A percentile compares a stretch with the other conserved stretches of the same genome.
These are phyloP conservation scores for Nematostella vectensis DNA, from an alignment of 92 coral and sea anemone species.

Conservation along the genomic window DNA sequence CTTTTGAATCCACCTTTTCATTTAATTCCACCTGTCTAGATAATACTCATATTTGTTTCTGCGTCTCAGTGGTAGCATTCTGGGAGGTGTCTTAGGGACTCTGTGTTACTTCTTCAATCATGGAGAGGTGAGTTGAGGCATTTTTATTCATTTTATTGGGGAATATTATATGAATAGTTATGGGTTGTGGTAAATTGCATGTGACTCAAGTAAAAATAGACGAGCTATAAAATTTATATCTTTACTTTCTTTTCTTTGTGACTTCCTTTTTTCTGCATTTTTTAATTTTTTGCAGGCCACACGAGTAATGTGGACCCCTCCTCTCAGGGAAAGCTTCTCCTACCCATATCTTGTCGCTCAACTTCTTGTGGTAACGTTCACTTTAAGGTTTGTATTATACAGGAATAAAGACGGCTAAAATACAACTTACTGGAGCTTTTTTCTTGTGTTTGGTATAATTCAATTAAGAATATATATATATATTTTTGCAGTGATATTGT, in stretches of 20 bases:
- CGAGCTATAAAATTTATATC: too few species aligned
- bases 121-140: constrained; percentile 66
- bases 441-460: background rate
- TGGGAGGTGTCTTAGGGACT: constrained; percentile 92
- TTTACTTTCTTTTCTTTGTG: too few species aligned
- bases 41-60: background rate
- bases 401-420: too few species aligned
- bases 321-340: constrained; percentile 93
- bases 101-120: constrained; percentile 86
- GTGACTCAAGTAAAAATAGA: too few species aligned
- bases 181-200: too few species aligned
- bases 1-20: too few species aligned
- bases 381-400: constrained; percentile 55
- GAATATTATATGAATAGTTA: too few species aligned
- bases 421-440: background rate
- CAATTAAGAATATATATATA: too few species aligned
- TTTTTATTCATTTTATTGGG: too few species aligned
- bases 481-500: background rate
- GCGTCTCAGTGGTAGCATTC: constrained; percentile 72
- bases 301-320: constrained; percentile 99
- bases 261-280: too few species aligned
- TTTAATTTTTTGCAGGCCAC: constrained; percentile 60
- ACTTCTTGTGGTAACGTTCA: constrained; percentile 76
- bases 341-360: constrained; percentile 87
- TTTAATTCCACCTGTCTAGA: too few species aligned